These are phyloP conservation scores for Atta texana DNA, from an alignment of 1,140 invertebrate genomes.

Conservation along the genomic window DNA sequence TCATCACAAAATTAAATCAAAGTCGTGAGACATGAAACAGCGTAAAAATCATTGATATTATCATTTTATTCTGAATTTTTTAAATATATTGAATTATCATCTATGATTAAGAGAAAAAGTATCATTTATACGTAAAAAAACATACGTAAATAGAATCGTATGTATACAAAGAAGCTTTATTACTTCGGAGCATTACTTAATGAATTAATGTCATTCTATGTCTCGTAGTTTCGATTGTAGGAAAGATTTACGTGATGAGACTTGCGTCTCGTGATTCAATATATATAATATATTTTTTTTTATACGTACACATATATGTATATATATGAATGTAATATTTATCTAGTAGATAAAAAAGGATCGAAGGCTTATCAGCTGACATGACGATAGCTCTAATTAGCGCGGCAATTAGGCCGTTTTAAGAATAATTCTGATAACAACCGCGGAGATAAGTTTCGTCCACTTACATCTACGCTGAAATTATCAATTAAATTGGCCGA, in stretches of 20 bases:
- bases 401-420: conserved; percentile 66
- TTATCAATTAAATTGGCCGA: conserved; percentile 57
- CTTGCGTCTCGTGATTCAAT: neutral
- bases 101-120: neutral
- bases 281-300: no score
- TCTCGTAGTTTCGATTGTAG: neutral
- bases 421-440: conserved; percentile 34
- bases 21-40: neutral
- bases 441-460: conserved; percentile 25
- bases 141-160: neutral
- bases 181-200: neutral
- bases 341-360: conserved; percentile 49
- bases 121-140: neutral
- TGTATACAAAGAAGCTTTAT: conserved; percentile 1
- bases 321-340: neutral
- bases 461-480: conserved; percentile 1
- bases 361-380: conserved; percentile 61
- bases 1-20: neutral
- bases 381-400: conserved; percentile 67
- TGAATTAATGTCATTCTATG: neutral
- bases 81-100: neutral
- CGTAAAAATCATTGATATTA: neutral
- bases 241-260: conserved; percentile 13
- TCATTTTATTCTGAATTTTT: neutral
- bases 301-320: neutral